Percentiles rank a stretch among this genome's conserved stretches.
These are phyloP conservation scores for Micropoecilia bifurca DNA, from an alignment of 2,797 vertebrate genomes.

Conservation along the genomic window DNA sequence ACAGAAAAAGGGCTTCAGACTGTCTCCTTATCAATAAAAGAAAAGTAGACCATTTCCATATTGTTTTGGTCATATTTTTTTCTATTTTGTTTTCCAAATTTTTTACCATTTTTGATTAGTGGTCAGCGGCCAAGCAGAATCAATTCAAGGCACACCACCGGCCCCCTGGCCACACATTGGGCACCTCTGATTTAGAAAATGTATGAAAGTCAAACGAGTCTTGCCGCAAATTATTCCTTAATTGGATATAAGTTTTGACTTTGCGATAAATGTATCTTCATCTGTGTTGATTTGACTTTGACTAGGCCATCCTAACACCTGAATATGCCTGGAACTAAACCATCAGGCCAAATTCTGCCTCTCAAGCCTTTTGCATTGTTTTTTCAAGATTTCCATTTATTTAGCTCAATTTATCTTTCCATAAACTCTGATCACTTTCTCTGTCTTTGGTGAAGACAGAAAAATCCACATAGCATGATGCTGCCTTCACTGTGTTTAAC, in stretches of 20 bases:
- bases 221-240: neutral
- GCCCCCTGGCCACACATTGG: no score
- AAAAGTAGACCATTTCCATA: no score
- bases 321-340: neutral
- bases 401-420: neutral
- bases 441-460: neutral
- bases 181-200: no score
- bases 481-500: neutral
- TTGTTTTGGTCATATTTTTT: no score
- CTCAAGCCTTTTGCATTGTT: neutral
- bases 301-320: neutral
- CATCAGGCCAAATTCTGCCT: neutral
- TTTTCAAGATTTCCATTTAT: neutral
- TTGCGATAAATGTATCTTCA: neutral
- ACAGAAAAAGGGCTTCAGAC: no score
- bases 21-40: no score
- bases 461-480: neutral
- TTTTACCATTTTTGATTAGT: no score
- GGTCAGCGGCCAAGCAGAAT: no score
- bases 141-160: no score
- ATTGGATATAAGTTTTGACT: neutral
- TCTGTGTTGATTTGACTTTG: neutral
- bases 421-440: neutral
- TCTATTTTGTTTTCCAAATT: no score
- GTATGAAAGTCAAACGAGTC: neutral